These are phyloP conservation scores for Gari tellinella DNA, from an alignment of 2,888 invertebrate species.

Conservation along the genomic window DNA sequence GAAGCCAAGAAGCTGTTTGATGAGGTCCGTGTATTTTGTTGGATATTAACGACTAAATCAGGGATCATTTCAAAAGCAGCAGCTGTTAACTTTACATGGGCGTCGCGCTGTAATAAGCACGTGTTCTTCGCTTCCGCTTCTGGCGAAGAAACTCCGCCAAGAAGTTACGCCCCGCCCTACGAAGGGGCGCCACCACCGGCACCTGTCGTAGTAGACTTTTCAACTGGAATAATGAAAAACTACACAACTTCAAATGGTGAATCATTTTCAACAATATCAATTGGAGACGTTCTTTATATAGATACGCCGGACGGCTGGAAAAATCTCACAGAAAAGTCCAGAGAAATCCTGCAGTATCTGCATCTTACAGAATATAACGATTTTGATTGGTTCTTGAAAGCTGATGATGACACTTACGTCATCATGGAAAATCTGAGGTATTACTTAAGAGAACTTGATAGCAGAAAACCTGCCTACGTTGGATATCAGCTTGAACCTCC, in stretches of 20 bases:
- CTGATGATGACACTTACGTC: conserved; percentile 59
- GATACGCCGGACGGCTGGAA: conserved; percentile 57
- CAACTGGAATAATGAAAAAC: conserved; percentile 34
- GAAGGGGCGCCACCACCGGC: conserved; percentile 17
- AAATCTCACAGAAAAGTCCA: conserved; percentile 52
- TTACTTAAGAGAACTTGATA: conserved; percentile 36
- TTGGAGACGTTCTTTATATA: conserved; percentile 54
- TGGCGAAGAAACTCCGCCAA: conserved; percentile 27
- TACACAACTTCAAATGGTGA: conserved; percentile 42
- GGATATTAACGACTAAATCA: conserved; percentile 54
- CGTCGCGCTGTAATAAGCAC: conserved; percentile 57
- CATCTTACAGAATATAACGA: conserved; percentile 46
- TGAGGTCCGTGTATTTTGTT: conserved; percentile 50
- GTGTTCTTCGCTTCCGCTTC: conserved; percentile 54
- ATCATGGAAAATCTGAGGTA: conserved; percentile 56
- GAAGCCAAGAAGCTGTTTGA: conserved; percentile 30
- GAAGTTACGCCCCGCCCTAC: conserved; percentile 5
- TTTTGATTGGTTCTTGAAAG: conserved; percentile 62
- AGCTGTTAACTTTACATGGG: conserved; percentile 58
- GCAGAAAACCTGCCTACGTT: conserved; percentile 36
- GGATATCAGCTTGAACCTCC: conserved; percentile 54
- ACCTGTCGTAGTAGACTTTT: conserved; percentile 28
- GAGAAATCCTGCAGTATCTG: conserved; percentile 46
- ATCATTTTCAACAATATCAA: conserved; percentile 42
- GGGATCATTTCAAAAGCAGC: conserved; percentile 51